These are phyloP conservation scores for Andricus quercusramuli DNA, from an alignment of 2,888 invertebrate species.

Conservation along the genomic window DNA sequence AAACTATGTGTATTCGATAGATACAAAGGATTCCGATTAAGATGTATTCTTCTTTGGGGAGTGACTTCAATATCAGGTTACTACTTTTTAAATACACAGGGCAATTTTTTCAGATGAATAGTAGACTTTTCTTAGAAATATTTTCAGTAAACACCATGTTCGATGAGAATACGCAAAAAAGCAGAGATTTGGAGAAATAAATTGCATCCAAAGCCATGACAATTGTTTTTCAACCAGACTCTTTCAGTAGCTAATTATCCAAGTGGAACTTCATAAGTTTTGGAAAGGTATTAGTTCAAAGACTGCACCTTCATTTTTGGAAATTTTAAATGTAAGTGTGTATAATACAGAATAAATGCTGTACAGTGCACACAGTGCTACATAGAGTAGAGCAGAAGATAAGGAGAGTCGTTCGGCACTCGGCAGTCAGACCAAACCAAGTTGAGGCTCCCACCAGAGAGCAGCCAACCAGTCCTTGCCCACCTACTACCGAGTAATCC, in stretches of 20 bases:
- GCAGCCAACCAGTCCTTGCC: slow-evolving; percentile 6
- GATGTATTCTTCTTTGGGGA: background rate
- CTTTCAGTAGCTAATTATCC: no score
- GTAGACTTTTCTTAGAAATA: no score
- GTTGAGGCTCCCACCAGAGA: slow-evolving; percentile 28
- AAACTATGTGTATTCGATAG: slow-evolving; percentile 18
- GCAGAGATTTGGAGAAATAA: no score
- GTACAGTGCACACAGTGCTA: background rate
- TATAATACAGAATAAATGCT: background rate
- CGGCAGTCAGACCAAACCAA: background rate
- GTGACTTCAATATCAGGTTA: background rate
- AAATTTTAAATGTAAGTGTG: background rate
- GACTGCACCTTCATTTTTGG: no score
- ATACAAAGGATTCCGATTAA: slow-evolving; percentile 7
- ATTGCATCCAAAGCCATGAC: no score
- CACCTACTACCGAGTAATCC: slow-evolving; percentile 39
- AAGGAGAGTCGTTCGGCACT: slow-evolving; percentile 11
- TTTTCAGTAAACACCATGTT: no score
- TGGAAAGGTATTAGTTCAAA: no score
- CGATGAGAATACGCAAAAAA: no score
- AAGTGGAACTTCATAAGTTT: no score
- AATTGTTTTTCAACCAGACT: no score
- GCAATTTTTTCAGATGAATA: no score
- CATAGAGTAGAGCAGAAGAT: slow-evolving; percentile 8
- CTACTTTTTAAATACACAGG: background rate